A percentile compares a stretch with the other conserved stretches of the same genome.
phyloP scores from a whole-genome alignment of 2,113 vertebrate genomes.

The Fukomys damarensis region DNA sequence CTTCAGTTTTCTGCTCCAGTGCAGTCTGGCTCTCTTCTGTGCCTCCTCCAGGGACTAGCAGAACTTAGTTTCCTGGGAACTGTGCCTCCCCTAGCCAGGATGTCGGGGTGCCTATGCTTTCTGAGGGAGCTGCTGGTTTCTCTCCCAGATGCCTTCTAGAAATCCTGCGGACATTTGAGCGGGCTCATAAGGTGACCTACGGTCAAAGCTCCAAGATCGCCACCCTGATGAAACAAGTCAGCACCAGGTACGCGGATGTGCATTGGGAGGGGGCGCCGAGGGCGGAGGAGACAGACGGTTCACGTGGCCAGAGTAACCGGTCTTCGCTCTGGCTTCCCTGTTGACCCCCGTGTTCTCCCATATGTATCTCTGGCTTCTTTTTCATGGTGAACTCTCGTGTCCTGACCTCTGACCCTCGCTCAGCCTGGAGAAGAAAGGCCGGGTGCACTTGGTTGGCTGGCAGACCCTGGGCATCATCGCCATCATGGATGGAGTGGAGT shows the following conservation, averaged over 20 bases:
- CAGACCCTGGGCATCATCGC: conserved; percentile 86
- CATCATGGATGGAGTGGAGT: conserved; percentile 90
- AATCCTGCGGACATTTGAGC: conserved; percentile 82
- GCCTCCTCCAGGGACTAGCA: no score
- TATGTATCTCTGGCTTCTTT: not conserved
- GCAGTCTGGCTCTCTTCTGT: not conserved
- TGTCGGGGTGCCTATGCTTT: not conserved
- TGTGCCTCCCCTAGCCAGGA: not conserved
- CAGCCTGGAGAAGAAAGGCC: conserved; percentile 84
- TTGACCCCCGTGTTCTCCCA: not conserved
- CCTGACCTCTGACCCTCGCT: not conserved
- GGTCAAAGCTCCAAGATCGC: conserved; percentile 82
- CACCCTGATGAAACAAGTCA: conserved; percentile 86
- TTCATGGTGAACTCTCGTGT: not conserved
- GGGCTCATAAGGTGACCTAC: conserved; percentile 86
- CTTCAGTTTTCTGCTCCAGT: not conserved
- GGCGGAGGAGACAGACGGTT: not conserved
- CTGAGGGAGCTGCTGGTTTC: not conserved
- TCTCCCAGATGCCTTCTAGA: conserved; percentile 83
- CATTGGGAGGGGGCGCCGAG: not conserved
- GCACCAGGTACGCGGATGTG: conserved; percentile 81
- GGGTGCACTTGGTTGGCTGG: conserved; percentile 89
- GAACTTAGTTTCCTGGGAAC: no score
- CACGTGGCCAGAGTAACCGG: no score
- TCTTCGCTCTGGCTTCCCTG: not conserved